Conservation (phyloP, 92 coral and sea anemone genomes). For the Siderastrea radians region DNA sequence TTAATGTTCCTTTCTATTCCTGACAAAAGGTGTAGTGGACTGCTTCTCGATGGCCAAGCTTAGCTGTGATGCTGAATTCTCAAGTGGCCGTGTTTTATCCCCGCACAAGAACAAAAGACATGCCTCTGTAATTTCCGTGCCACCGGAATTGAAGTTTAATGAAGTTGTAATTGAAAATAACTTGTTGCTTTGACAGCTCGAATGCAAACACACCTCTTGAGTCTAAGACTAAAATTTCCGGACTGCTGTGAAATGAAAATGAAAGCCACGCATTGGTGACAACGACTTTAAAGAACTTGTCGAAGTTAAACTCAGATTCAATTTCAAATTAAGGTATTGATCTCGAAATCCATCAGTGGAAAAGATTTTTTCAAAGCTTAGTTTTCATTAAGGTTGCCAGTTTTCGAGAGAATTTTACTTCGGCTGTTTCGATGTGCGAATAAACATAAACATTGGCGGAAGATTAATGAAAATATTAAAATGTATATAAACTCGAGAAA, state of each 20-base stretch:
- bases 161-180: conserved; percentile 71
- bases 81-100: conserved; percentile 41
- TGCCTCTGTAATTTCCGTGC: conserved; percentile 84
- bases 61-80: conserved; percentile 8
- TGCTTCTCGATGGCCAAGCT: conserved; percentile 18
- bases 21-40: background rate
- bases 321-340: background rate
- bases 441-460: background rate
- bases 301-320: background rate
- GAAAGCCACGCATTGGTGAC: conserved; percentile 1
- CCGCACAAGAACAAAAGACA: conserved; percentile 58
- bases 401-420: background rate
- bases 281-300: background rate
- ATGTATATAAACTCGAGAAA: background rate
- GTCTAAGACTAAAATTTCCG: conserved; percentile 37
- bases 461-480: background rate
- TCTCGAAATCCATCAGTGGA: background rate
- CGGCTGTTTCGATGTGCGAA: background rate
- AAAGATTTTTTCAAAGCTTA: background rate
- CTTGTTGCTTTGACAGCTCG: conserved; percentile 51
- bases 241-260: conserved; percentile 5
- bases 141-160: conserved; percentile 83
- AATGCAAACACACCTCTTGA: conserved; percentile 11
- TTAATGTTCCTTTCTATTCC: background rate
- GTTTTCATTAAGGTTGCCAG: too few relatives aligned